Evolutionary conservation across 1,140 invertebrate genomes (phyloP).

Genomic region (Drosophila dunni): DNA sequence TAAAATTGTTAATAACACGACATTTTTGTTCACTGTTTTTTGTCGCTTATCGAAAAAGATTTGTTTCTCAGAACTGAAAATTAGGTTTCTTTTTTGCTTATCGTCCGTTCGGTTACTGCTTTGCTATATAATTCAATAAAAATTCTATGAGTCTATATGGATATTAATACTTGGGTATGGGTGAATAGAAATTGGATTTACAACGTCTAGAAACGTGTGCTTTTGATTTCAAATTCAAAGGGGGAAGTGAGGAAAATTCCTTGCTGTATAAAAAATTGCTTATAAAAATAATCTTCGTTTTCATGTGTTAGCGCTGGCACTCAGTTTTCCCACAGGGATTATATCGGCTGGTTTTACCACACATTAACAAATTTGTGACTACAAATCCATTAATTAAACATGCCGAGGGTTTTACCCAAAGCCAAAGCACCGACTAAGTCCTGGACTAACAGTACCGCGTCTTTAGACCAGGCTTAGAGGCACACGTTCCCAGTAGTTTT

Average conservation of each 20-base stretch:
- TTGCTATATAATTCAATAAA: constrained; percentile 13
- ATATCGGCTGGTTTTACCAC: constrained; percentile 28
- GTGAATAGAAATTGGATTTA: constrained; percentile 12
- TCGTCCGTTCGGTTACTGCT: constrained; percentile 5
- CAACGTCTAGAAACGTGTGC: constrained; percentile 2
- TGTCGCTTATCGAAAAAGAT: constrained; percentile 25
- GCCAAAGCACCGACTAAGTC: constrained; percentile 27
- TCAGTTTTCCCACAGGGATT: constrained; percentile 23
- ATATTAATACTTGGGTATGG: not conserved
- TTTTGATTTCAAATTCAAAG: constrained; percentile 2
- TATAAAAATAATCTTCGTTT: not conserved
- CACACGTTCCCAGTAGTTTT: constrained; percentile 23
- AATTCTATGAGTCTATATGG: constrained; percentile 1
- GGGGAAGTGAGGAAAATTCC: not conserved
- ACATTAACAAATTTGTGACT: constrained; percentile 24
- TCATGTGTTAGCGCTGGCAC: not conserved
- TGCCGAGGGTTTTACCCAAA: constrained; percentile 28
- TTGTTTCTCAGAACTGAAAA: constrained; percentile 16
- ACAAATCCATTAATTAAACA: constrained; percentile 29
- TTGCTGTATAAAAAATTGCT: not conserved
- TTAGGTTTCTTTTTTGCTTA: constrained; percentile 16
- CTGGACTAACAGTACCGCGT: constrained; percentile 6
- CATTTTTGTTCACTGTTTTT: constrained; percentile 21
- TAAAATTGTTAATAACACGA: constrained; percentile 16
- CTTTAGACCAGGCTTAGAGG: constrained; percentile 30